These are phyloP conservation scores for Lagodon rhomboides DNA, from an alignment of 2,797 vertebrate species.

Conservation along the genomic window DNA sequence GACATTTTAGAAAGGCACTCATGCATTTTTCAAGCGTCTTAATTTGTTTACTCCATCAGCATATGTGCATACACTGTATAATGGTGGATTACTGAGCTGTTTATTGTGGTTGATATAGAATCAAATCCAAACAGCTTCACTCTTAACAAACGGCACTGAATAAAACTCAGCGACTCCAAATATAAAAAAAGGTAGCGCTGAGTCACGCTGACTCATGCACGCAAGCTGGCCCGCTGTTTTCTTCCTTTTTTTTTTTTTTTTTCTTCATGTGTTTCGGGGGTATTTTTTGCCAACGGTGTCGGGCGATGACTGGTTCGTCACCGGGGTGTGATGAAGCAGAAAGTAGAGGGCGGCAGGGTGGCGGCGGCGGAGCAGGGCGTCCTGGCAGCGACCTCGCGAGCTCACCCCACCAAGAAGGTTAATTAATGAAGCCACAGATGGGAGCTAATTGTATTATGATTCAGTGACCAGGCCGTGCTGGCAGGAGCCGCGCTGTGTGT, in stretches of 20 bases:
- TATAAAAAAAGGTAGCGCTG: constrained; percentile 58
- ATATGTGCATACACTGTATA: background rate
- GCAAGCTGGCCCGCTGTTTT: constrained; percentile 19
- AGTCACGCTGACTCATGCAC: constrained; percentile 66
- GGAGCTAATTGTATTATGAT: constrained; percentile 80
- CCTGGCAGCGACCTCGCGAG: constrained; percentile 57
- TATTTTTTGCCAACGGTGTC: constrained; percentile 47
- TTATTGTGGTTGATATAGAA: constrained; percentile 32
- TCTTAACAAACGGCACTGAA: constrained; percentile 34
- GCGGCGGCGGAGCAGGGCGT: constrained; percentile 39
- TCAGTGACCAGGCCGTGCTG: constrained; percentile 64
- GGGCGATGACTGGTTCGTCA: constrained; percentile 41
- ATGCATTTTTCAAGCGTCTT: background rate
- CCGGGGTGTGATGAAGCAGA: constrained; percentile 34
- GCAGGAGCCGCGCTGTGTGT: constrained; percentile 35
- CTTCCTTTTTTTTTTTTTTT: background rate
- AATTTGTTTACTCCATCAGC: constrained; percentile 3
- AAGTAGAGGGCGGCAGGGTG: constrained; percentile 33
- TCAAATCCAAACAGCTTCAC: constrained; percentile 41
- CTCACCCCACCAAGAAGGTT: constrained; percentile 72
- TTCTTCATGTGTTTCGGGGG: constrained; percentile 22
- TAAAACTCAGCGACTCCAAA: constrained; percentile 54
- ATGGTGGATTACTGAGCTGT: constrained; percentile 19
- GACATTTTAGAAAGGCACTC: constrained; percentile 10
- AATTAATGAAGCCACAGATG: constrained; percentile 80